A percentile compares a stretch with the other conserved stretches of the same genome.
These are phyloP conservation scores for Homalodisca vitripennis DNA, from an alignment of 1,140 invertebrate genomes.

Conservation along the genomic window DNA sequence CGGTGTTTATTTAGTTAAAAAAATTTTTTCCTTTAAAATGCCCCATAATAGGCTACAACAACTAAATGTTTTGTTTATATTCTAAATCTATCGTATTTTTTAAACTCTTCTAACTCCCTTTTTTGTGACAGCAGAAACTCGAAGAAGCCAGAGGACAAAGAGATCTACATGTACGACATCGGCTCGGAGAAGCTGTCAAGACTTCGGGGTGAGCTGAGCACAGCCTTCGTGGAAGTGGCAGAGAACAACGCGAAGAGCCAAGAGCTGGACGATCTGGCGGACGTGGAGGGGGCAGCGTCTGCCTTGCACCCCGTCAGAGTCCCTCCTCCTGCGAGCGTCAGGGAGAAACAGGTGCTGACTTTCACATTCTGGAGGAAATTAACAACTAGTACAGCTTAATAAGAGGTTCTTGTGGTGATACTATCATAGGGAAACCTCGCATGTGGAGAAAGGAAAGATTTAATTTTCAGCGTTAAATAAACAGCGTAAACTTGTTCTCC, in stretches of 20 bases:
- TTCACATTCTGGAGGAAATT: neutral
- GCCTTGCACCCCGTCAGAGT: conserved; percentile 24
- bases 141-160: conserved; percentile 53
- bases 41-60: no score
- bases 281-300: conserved; percentile 16
- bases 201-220: conserved; percentile 68
- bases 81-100: no score
- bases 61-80: no score
- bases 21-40: no score
- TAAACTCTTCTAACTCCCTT: no score
- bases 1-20: no score
- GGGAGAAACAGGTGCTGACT: neutral
- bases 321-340: neutral
- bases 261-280: conserved; percentile 53
- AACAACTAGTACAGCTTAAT: neutral
- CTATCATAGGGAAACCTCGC: neutral
- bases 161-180: conserved; percentile 85
- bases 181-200: conserved; percentile 63
- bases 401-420: neutral
- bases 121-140: neutral
- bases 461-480: neutral
- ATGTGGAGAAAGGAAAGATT: neutral
- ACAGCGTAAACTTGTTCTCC: neutral
- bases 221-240: conserved; percentile 78
- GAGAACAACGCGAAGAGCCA: conserved; percentile 73